Percentiles rank a stretch among this genome's conserved stretches.
These are phyloP conservation scores for Anarsia innoxiella DNA, from an alignment of 2,888 invertebrate species.

Conservation along the genomic window DNA sequence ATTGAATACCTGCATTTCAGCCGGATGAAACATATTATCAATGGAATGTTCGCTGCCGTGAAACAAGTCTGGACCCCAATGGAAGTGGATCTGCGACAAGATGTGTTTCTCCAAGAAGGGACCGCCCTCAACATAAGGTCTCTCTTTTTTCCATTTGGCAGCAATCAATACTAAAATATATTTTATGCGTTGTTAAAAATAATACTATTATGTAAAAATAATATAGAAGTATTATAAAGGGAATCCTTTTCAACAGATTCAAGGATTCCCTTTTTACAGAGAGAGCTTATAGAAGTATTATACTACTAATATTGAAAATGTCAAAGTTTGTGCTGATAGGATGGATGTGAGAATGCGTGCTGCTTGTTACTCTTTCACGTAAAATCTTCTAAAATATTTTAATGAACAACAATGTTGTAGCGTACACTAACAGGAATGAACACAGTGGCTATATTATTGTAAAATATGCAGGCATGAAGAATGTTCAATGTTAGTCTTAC, in stretches of 20 bases:
- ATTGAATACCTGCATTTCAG: constrained; percentile 82
- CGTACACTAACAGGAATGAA: too few species aligned
- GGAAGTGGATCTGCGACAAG: constrained; percentile 80
- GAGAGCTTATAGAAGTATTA: too few species aligned
- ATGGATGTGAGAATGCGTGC: too few species aligned
- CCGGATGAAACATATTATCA: constrained; percentile 68
- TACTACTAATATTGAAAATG: too few species aligned
- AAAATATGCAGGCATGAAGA: too few species aligned
- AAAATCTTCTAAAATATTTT: too few species aligned
- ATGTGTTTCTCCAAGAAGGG: constrained; percentile 76
- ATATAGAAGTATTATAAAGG: background rate
- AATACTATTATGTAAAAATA: background rate
- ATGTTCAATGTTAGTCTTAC: too few species aligned
- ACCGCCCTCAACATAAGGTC: constrained; percentile 76
- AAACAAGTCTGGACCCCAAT: constrained; percentile 78
- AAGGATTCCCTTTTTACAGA: background rate
- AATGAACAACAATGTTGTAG: too few species aligned
- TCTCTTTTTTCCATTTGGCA: constrained; percentile 76
- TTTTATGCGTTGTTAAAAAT: too few species aligned
- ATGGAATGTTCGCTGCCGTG: constrained; percentile 80
- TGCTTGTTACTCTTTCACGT: too few species aligned
- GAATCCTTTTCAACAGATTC: background rate
- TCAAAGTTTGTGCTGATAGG: too few species aligned
- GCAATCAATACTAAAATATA: constrained; percentile 74
- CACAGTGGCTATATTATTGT: too few species aligned